phyloP scores from a whole-genome alignment of 2,113 vertebrate genomes.

The Falco punctatus region DNA sequence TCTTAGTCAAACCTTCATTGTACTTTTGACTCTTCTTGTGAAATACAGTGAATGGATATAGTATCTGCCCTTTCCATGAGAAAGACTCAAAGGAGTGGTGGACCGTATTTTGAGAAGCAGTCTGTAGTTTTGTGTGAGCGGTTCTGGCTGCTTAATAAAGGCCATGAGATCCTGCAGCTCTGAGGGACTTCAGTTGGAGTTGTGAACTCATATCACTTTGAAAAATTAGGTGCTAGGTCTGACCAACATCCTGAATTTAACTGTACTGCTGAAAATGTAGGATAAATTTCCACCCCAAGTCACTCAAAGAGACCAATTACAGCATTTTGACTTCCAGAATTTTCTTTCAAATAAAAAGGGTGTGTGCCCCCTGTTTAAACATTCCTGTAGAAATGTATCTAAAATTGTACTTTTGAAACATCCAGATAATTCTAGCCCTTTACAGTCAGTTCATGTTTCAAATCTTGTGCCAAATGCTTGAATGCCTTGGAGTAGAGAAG shows the following conservation, averaged over 20 bases:
- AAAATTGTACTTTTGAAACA: neutral
- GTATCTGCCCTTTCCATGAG: neutral
- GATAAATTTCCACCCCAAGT: neutral
- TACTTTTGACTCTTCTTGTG: neutral
- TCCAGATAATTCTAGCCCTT: conserved; percentile 41
- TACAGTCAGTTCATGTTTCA: conserved; percentile 51
- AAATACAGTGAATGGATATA: neutral
- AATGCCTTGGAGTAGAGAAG: conserved; percentile 13
- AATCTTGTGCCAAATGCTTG: conserved; percentile 27
- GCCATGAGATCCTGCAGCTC: neutral
- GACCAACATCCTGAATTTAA: neutral
- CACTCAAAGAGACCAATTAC: neutral
- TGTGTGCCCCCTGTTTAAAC: neutral
- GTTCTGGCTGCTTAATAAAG: neutral
- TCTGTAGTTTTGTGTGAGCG: neutral
- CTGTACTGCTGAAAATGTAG: neutral
- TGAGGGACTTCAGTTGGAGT: neutral
- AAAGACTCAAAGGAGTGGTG: neutral
- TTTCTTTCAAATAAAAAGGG: neutral
- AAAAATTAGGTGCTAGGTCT: neutral
- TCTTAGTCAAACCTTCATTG: neutral
- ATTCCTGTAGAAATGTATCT: conserved; percentile 11
- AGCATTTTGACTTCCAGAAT: neutral
- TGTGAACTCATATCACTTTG: neutral
- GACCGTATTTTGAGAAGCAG: neutral